phyloP scores from a whole-genome alignment of 2,797 vertebrate species.

The Liparis tanakae region DNA sequence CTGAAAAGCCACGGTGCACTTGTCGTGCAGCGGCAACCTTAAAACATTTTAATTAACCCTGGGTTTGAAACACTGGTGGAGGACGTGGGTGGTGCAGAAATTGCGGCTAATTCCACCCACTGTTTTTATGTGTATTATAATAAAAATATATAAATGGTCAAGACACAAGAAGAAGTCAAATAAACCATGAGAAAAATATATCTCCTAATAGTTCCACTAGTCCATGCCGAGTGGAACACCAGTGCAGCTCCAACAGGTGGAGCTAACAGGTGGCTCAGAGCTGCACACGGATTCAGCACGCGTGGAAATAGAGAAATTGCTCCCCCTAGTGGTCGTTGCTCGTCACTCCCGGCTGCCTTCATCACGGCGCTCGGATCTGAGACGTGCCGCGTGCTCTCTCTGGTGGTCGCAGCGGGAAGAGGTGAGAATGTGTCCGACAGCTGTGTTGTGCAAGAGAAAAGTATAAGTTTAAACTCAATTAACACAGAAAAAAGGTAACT shows the following conservation, averaged over 20 bases:
- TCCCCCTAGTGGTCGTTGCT: conserved; percentile 52
- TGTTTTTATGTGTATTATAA: background rate
- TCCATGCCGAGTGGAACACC: background rate
- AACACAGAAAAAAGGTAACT: background rate
- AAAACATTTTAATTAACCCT: too few relatives aligned
- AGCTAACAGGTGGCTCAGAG: conserved; percentile 53
- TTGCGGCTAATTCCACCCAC: too few relatives aligned
- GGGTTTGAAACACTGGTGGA: background rate
- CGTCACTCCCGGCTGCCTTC: conserved; percentile 23
- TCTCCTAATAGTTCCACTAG: background rate
- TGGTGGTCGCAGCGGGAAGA: conserved; percentile 47
- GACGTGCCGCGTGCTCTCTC: conserved; percentile 48
- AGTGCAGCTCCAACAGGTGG: conserved; percentile 45
- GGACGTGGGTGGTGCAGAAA: background rate
- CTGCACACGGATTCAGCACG: background rate
- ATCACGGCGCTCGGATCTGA: background rate
- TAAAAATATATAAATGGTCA: background rate
- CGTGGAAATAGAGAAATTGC: conserved; percentile 18
- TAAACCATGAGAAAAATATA: background rate
- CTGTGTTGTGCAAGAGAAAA: background rate
- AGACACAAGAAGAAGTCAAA: background rate
- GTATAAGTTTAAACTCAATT: background rate
- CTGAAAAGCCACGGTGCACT: background rate
- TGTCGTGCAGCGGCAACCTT: conserved; percentile 26
- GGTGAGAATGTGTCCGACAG: background rate